These are phyloP conservation scores for Pipra filicauda DNA, from an alignment of 2,113 vertebrate species.

Conservation along the genomic window DNA sequence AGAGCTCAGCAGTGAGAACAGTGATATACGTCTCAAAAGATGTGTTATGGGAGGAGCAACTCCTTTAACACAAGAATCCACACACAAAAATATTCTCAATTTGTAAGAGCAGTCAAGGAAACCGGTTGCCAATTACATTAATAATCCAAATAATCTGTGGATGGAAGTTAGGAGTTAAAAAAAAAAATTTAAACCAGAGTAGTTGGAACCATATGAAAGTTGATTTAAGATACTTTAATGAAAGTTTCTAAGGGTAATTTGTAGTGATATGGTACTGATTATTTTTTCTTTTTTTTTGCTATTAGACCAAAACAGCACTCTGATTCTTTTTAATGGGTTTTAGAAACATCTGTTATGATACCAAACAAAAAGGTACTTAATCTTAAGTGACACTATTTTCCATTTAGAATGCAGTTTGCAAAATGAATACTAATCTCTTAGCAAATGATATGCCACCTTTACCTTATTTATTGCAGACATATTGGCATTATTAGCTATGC, in stretches of 20 bases:
- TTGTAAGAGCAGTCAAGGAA: neutral
- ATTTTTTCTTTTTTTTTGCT: neutral
- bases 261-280: neutral
- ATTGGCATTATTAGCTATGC: neutral
- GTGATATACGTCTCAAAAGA: neutral
- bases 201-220: neutral
- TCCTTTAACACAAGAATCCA: neutral
- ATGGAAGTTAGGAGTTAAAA: neutral
- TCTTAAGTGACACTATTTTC: constrained; percentile 46
- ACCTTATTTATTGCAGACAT: constrained; percentile 3
- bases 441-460: neutral
- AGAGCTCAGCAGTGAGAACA: neutral
- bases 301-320: constrained; percentile 16
- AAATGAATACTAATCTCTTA: constrained; percentile 27
- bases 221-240: neutral
- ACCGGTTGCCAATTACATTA: accelerated
- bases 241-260: neutral
- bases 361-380: constrained; percentile 21
- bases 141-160: neutral
- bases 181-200: neutral
- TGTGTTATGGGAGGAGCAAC: neutral
- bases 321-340: constrained; percentile 53
- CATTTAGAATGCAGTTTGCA: constrained; percentile 10
- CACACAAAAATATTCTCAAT: accelerated
- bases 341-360: constrained; percentile 40